Conservation (phyloP, 2,113 vertebrate genomes). For the Clarias gariepinus region DNA sequence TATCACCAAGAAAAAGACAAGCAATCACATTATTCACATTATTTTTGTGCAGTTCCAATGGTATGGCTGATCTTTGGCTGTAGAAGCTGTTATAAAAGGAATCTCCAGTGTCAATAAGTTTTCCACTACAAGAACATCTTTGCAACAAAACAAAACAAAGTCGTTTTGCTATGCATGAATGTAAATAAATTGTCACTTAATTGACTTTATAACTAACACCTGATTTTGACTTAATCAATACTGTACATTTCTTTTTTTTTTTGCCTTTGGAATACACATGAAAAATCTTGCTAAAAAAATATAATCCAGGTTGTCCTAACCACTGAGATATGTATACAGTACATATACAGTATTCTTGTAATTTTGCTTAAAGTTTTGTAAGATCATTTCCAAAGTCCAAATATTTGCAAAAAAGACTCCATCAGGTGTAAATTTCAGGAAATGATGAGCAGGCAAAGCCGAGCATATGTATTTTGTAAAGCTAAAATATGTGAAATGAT, state of each 20-base stretch:
- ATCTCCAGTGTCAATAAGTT: neutral
- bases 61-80: no score
- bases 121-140: neutral
- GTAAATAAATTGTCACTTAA: neutral
- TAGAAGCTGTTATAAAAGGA: neutral
- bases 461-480: no score
- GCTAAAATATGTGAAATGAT: no score
- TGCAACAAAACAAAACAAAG: neutral
- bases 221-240: neutral
- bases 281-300: neutral
- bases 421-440: neutral
- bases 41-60: no score
- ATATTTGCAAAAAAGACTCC: neutral
- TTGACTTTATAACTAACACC: neutral
- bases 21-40: no score
- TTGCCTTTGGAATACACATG: neutral
- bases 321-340: neutral
- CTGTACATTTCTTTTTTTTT: neutral
- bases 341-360: neutral
- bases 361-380: neutral
- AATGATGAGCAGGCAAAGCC: conserved; percentile 39
- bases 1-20: no score
- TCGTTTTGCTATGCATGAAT: neutral
- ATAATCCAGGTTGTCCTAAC: neutral
- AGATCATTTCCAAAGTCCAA: neutral